Evolutionary conservation across 2,888 invertebrate species (phyloP).

Genomic region (Hyposoter dolosus): DNA sequence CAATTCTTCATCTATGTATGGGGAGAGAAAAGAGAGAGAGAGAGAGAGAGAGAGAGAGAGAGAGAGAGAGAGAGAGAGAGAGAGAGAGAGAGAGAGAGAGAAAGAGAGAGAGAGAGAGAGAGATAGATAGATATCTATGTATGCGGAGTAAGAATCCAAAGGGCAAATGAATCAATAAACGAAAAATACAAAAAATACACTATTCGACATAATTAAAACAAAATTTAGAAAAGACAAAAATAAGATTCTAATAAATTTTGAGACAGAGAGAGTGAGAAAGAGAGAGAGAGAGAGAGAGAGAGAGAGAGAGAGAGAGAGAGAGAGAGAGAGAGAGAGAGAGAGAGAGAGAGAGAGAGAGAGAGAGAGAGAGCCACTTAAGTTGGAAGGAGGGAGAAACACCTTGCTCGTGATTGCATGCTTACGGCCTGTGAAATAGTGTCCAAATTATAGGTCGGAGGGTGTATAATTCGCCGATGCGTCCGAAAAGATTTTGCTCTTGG

Average conservation of each 20-base stretch:
- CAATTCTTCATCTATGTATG: constrained; percentile 82
- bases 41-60: constrained; percentile 4
- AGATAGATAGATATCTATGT: neutral
- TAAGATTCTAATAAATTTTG: too few relatives aligned
- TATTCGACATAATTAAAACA: too few relatives aligned
- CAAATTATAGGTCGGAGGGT: constrained; percentile 80
- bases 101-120: constrained; percentile 5
- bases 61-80: neutral
- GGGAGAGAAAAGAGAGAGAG: neutral
- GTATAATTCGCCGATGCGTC: constrained; percentile 79
- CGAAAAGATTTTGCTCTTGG: constrained; percentile 48
- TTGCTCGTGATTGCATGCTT: constrained; percentile 82
- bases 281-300: too few relatives aligned
- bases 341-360: constrained; percentile 4
- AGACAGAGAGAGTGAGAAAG: too few relatives aligned
- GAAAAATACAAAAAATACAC: too few relatives aligned
- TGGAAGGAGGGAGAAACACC: constrained; percentile 75
- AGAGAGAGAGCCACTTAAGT: constrained; percentile 58
- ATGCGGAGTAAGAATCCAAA: too few relatives aligned
- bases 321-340: neutral
- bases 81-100: constrained; percentile 14
- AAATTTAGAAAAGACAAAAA: too few relatives aligned
- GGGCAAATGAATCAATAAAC: too few relatives aligned
- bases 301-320: constrained; percentile 3
- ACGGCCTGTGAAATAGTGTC: constrained; percentile 81